phyloP scores from a whole-genome alignment of 2,888 invertebrate genomes.

The Phymatocera aterrima region DNA sequence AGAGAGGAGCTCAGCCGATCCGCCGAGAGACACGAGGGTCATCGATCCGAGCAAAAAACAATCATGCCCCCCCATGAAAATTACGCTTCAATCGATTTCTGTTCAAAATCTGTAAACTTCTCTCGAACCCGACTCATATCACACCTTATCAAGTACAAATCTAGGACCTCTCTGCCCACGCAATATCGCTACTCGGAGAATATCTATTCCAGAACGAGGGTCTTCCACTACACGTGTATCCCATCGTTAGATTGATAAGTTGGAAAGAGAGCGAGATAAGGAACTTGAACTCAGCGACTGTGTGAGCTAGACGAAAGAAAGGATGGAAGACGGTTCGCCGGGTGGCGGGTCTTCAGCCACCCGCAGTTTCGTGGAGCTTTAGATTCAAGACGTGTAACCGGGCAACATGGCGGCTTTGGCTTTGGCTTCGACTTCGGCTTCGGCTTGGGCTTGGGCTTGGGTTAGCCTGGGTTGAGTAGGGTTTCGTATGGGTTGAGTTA shows the following conservation, averaged over 20 bases:
- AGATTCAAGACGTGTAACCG: slow-evolving; percentile 34
- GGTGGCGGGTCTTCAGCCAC: slow-evolving; percentile 31
- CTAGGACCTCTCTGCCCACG: neutral
- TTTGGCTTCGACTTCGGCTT: slow-evolving; percentile 3
- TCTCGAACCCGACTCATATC: no score
- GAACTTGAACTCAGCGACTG: slow-evolving; percentile 2
- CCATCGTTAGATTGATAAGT: neutral
- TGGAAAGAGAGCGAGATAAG: neutral
- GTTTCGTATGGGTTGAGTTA: slow-evolving; percentile 37
- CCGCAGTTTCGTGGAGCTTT: slow-evolving; percentile 39
- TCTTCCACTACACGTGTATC: slow-evolving; percentile 27
- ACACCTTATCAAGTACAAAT: neutral
- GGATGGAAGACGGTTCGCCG: slow-evolving; percentile 46
- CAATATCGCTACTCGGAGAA: neutral
- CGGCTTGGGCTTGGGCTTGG: neutral
- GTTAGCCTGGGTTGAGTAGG: slow-evolving; percentile 44
- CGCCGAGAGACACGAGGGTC: no score
- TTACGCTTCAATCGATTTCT: no score
- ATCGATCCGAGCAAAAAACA: no score
- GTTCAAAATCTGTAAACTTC: neutral
- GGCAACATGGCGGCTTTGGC: slow-evolving; percentile 42
- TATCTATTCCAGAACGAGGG: neutral
- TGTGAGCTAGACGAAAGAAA: slow-evolving; percentile 31
- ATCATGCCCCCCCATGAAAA: no score
- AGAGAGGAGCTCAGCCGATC: no score